Percentiles rank a stretch among this genome's conserved stretches.
Conservation (phyloP, 1,140 invertebrate species). For the Leptopilina boulardi region DNA sequence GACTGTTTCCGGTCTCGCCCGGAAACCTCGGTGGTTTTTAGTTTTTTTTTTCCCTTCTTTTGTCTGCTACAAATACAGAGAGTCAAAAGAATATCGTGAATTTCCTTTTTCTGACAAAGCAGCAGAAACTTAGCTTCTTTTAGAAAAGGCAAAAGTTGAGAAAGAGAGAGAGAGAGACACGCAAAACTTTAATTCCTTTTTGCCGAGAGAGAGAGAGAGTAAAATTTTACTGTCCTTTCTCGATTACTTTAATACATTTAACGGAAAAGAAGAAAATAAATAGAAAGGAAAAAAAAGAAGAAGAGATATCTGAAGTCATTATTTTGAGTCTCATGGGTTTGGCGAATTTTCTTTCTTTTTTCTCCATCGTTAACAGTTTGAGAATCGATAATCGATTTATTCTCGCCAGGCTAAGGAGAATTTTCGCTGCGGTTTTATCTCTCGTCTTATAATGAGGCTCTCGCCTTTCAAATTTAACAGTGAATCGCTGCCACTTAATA, state of each 20-base stretch:
- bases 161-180: background rate
- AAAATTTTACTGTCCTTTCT: background rate
- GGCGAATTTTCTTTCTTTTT: background rate
- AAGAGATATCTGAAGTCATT: background rate
- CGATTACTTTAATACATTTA: background rate
- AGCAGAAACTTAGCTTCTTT: background rate
- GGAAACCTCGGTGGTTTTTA: slow-evolving; percentile 18
- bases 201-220: background rate
- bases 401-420: background rate
- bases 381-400: background rate
- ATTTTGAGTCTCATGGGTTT: background rate
- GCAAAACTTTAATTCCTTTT: background rate
- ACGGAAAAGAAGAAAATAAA: background rate
- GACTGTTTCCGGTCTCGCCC: background rate
- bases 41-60: background rate
- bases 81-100: background rate
- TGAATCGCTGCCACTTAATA: slow-evolving; percentile 1
- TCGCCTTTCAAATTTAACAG: background rate
- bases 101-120: background rate
- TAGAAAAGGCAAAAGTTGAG: background rate
- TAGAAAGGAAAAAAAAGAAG: background rate
- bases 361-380: background rate
- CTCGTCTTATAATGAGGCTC: background rate
- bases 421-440: background rate
- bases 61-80: background rate